These are phyloP conservation scores for Pampusana beccarii DNA, from an alignment of 2,113 vertebrate species.

Conservation along the genomic window DNA sequence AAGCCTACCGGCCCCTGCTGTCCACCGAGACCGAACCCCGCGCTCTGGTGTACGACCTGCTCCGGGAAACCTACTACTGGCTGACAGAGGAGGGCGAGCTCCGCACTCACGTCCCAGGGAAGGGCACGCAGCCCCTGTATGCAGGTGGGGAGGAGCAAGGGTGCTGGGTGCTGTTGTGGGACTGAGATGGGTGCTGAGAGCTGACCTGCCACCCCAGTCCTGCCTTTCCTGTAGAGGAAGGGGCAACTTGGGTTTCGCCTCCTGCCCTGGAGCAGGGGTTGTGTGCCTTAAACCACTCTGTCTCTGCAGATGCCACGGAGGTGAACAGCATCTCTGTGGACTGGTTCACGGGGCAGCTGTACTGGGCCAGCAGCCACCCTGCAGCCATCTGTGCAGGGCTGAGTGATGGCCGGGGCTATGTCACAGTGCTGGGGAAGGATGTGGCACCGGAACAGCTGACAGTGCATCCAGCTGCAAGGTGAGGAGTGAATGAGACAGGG, in stretches of 20 bases:
- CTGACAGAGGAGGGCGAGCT: slow-evolving; percentile 79
- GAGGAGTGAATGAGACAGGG: neutral
- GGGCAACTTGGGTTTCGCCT: neutral
- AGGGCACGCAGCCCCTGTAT: slow-evolving; percentile 66
- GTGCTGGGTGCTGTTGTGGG: rapidly evolving
- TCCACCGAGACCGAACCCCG: slow-evolving; percentile 53
- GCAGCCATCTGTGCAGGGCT: slow-evolving; percentile 78
- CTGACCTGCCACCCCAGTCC: neutral
- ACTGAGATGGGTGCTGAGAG: neutral
- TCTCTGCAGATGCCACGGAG: slow-evolving; percentile 73
- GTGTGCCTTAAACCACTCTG: neutral
- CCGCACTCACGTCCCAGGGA: slow-evolving; percentile 52
- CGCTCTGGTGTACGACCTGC: slow-evolving; percentile 78
- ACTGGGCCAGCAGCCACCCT: slow-evolving; percentile 83
- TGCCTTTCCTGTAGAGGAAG: neutral
- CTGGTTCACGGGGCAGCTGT: slow-evolving; percentile 88
- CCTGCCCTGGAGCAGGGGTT: neutral
- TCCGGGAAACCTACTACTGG: slow-evolving; percentile 80
- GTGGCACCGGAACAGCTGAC: slow-evolving; percentile 82
- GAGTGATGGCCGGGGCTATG: slow-evolving; percentile 78
- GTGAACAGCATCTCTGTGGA: slow-evolving; percentile 85
- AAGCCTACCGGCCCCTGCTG: slow-evolving; percentile 64
- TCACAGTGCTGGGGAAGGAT: slow-evolving; percentile 81
- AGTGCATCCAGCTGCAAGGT: slow-evolving; percentile 84
- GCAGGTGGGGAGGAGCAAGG: slow-evolving; percentile 65